Evolutionary conservation across 2,888 invertebrate species (phyloP).

Genomic region (Rotaria socialis): DNA sequence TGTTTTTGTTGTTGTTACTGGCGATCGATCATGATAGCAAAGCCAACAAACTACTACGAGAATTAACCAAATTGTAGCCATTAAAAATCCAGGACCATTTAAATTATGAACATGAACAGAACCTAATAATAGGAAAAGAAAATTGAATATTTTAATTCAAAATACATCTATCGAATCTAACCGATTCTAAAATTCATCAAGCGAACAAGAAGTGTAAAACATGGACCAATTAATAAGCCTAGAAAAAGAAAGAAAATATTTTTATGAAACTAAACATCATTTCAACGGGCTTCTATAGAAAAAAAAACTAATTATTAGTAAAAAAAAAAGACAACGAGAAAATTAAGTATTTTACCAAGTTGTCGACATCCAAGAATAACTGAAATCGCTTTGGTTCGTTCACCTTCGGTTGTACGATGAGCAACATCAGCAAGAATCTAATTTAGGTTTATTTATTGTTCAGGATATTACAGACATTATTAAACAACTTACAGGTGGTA

Average conservation of each 20-base stretch:
- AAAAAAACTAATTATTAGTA: conserved; percentile 51
- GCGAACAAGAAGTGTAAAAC: conserved; percentile 7
- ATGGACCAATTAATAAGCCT: conserved; percentile 55
- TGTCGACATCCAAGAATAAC: conserved; percentile 45
- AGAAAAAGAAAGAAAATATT: conserved; percentile 51
- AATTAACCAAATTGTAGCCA: conserved; percentile 51
- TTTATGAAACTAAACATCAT: conserved; percentile 38
- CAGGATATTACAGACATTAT: not conserved
- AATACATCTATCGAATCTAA: conserved; percentile 58
- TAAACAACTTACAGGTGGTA: not conserved
- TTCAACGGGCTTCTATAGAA: too few relatives aligned
- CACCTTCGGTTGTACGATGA: conserved; percentile 36
- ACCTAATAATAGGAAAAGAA: conserved; percentile 50
- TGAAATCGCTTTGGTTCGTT: conserved; percentile 37
- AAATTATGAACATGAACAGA: conserved; percentile 56
- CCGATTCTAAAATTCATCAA: conserved; percentile 14
- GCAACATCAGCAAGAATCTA: conserved; percentile 38
- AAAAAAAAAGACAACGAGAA: conserved; percentile 57
- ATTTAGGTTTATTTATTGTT: too few relatives aligned
- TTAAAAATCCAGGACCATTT: conserved; percentile 60
- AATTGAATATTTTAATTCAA: conserved; percentile 52
- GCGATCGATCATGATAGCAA: not conserved
- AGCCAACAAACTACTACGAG: conserved; percentile 53
- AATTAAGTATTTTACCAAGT: conserved; percentile 11
- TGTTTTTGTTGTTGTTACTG: not conserved